Conservation (phyloP, 1,140 invertebrate species). For the Chironomus tepperi region DNA sequence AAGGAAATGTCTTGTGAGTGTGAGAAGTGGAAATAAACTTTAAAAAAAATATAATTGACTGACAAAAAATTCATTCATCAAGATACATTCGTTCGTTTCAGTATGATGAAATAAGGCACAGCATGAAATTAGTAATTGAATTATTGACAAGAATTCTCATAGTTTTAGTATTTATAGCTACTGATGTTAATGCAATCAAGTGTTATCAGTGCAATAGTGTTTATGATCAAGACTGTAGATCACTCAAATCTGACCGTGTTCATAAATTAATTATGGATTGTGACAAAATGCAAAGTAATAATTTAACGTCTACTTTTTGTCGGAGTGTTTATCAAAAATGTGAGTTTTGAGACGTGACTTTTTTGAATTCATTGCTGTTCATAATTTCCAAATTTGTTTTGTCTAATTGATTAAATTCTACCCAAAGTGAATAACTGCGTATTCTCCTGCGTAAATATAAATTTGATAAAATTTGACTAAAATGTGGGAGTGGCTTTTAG, state of each 20-base stretch:
- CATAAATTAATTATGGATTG: not conserved
- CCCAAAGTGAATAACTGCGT: too few species aligned
- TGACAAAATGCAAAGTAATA: not conserved
- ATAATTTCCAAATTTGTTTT: too few species aligned
- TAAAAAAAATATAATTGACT: not conserved
- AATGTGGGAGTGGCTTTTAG: too few species aligned
- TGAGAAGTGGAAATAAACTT: not conserved
- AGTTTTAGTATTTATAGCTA: not conserved
- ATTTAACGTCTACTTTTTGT: not conserved
- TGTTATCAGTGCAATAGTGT: not conserved
- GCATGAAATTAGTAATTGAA: not conserved
- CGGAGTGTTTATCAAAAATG: conserved; percentile 1
- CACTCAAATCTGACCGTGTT: not conserved
- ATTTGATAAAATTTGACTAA: too few species aligned
- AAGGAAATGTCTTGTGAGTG: not conserved
- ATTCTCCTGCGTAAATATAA: too few species aligned
- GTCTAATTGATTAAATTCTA: too few species aligned
- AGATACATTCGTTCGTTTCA: not conserved
- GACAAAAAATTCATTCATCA: too few species aligned
- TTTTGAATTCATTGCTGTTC: too few species aligned
- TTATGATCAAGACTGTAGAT: not conserved
- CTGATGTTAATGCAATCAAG: not conserved
- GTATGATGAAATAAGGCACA: not conserved
- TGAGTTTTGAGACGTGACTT: too few species aligned
- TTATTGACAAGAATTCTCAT: not conserved